A percentile compares a stretch with the other conserved stretches of the same genome.
Conservation (phyloP, 2,797 vertebrate genomes). For the Enteromius viviparus region DNA sequence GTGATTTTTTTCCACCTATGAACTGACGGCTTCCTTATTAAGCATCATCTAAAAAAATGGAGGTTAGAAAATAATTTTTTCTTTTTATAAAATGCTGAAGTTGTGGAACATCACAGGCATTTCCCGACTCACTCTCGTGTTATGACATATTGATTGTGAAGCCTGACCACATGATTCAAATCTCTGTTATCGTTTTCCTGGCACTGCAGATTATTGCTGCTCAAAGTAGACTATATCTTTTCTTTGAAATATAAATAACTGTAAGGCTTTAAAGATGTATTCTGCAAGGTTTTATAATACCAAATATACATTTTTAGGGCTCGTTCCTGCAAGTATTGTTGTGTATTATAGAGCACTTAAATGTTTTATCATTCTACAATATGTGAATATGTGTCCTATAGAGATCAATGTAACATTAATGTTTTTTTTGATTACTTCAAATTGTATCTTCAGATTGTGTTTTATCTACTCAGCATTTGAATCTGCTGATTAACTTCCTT, state of each 20-base stretch:
- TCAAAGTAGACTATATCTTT: not conserved
- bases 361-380: not conserved
- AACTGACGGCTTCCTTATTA: not conserved
- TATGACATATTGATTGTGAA: not conserved
- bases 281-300: not conserved
- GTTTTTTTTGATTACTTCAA: not conserved
- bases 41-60: not conserved
- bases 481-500: conserved; percentile 38
- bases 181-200: conserved; percentile 9
- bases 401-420: not conserved
- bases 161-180: conserved; percentile 23
- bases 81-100: not conserved
- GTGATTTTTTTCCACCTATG: not conserved
- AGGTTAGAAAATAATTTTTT: not conserved
- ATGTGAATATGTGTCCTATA: not conserved
- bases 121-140: not conserved
- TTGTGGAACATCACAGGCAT: not conserved
- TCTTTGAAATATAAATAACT: not conserved
- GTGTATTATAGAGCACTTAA: not conserved
- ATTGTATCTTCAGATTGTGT: not conserved
- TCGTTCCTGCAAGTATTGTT: not conserved
- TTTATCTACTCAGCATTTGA: conserved; percentile 8
- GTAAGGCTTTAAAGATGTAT: not conserved
- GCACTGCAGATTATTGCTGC: not conserved
- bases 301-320: not conserved